These are phyloP conservation scores for Hyles lineata DNA, from an alignment of 2,888 invertebrate species.

Conservation along the genomic window DNA sequence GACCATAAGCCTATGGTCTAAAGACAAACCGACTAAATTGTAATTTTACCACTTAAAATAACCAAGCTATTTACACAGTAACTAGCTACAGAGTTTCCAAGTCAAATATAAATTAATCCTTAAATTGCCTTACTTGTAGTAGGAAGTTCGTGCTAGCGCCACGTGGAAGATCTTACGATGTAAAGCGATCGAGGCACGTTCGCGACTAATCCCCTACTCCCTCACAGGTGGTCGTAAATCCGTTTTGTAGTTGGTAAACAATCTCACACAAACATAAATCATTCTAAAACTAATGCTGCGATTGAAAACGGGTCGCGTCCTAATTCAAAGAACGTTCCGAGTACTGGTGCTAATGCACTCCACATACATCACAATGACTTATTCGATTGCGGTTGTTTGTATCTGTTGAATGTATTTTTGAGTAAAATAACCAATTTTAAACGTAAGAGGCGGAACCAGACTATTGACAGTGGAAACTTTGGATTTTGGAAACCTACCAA, in stretches of 20 bases:
- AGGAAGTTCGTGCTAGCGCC: neutral
- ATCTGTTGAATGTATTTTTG: neutral
- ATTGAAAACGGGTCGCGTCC: slow-evolving; percentile 10
- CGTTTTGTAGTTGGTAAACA: slow-evolving; percentile 24
- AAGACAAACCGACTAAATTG: too few relatives aligned
- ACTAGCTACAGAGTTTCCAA: too few relatives aligned
- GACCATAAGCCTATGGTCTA: too few relatives aligned
- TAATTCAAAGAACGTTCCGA: slow-evolving; percentile 7
- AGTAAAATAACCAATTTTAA: neutral
- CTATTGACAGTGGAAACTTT: too few relatives aligned
- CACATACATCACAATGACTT: neutral
- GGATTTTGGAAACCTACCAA: too few relatives aligned
- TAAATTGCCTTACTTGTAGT: neutral
- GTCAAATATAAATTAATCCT: neutral
- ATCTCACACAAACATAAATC: slow-evolving; percentile 18
- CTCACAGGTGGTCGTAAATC: slow-evolving; percentile 26
- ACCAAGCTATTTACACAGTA: too few relatives aligned
- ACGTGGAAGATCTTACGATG: slow-evolving; percentile 2
- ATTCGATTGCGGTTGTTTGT: neutral
- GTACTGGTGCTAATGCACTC: slow-evolving; percentile 1
- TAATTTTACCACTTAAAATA: too few relatives aligned
- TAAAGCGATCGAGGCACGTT: slow-evolving; percentile 9
- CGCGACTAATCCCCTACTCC: slow-evolving; percentile 14
- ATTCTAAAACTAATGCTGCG: slow-evolving; percentile 23
- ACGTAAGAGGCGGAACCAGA: too few relatives aligned